Evolutionary conservation across 2,888 invertebrate species (phyloP).

Genomic region (Bhutanitis thaidina): DNA sequence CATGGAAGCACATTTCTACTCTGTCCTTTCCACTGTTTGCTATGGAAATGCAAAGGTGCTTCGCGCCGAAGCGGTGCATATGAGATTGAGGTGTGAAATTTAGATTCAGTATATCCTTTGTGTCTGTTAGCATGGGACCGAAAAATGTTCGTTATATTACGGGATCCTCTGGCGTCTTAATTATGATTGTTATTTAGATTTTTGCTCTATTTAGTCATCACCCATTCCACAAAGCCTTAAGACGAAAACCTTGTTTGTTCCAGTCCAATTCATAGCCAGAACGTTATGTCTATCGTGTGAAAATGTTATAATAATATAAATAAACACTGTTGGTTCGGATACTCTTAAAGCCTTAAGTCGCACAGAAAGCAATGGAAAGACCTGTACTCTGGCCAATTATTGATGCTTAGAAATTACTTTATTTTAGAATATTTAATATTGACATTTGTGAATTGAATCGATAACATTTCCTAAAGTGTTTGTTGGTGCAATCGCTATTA

Average conservation of each 20-base stretch:
- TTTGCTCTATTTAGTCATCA: too few species aligned
- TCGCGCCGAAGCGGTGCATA: slow-evolving; percentile 16
- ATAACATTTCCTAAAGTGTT: slow-evolving; percentile 3
- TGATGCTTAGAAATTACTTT: too few species aligned
- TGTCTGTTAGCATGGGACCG: background rate
- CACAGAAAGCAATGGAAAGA: too few species aligned
- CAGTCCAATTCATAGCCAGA: too few species aligned
- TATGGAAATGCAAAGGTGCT: slow-evolving; percentile 18
- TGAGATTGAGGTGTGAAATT: slow-evolving; percentile 15
- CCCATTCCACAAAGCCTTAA: too few species aligned
- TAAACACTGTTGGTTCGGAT: too few species aligned
- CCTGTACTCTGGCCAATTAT: too few species aligned
- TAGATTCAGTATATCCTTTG: slow-evolving; percentile 9
- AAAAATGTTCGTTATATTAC: background rate
- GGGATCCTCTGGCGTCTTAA: background rate
- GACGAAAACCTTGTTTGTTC: too few species aligned
- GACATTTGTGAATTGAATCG: background rate
- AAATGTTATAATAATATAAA: too few species aligned
- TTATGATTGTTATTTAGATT: background rate
- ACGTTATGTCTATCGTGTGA: too few species aligned
- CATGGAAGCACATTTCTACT: slow-evolving; percentile 11
- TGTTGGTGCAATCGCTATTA: slow-evolving; percentile 10
- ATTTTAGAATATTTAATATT: too few species aligned
- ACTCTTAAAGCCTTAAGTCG: too few species aligned
- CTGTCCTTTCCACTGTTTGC: slow-evolving; percentile 8